Evolutionary conservation across 2,888 invertebrate species (phyloP).

Genomic region (Prosopocoilus inquinatus): DNA sequence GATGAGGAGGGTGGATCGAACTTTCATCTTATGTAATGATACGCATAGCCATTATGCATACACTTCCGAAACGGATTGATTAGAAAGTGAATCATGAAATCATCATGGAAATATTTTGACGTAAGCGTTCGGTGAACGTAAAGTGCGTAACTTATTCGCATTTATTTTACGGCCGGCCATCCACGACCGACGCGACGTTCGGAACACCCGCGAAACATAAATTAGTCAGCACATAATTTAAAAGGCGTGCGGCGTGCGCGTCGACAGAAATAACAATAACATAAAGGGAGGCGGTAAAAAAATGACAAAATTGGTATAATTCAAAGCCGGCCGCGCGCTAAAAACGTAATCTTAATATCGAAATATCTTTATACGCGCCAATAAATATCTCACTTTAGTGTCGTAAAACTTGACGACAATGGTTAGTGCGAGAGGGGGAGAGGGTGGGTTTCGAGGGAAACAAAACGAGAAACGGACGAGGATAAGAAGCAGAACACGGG

Average conservation of each 20-base stretch:
- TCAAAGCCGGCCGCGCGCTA: constrained; percentile 26
- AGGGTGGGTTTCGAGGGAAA: constrained; percentile 31
- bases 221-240: constrained; percentile 1
- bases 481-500: constrained; percentile 36
- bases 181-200: no score
- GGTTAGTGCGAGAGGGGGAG: constrained; percentile 34
- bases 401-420: constrained; percentile 42
- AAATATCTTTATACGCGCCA: constrained; percentile 38
- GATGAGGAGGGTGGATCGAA: no score
- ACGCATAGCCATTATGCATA: no score
- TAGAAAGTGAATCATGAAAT: no score
- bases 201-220: no score
- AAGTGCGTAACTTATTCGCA: no score
- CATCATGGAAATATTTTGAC: no score
- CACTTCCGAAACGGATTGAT: no score
- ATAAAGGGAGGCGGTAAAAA: not conserved
- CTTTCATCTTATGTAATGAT: no score
- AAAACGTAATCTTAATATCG: constrained; percentile 35
- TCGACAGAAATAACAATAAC: constrained; percentile 6
- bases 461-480: constrained; percentile 35
- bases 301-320: constrained; percentile 10
- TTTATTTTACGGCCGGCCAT: no score
- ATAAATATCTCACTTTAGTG: constrained; percentile 41
- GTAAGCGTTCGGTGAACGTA: no score
- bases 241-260: constrained; percentile 4